phyloP scores from a whole-genome alignment of 1,140 invertebrate genomes.

The Hyposmocoma kahamanoa region DNA sequence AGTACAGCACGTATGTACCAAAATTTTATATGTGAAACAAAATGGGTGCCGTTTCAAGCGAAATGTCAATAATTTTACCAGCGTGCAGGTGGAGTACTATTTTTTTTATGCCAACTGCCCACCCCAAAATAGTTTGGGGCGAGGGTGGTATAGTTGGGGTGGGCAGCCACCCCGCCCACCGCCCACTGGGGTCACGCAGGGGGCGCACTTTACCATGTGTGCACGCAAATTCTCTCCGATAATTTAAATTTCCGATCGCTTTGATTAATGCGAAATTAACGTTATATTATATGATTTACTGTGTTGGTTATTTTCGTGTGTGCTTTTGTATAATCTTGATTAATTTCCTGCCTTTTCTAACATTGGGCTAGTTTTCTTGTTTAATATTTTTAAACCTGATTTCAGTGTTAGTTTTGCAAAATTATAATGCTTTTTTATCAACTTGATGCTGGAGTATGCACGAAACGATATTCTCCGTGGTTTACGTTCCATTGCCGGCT shows the following conservation, averaged over 20 bases:
- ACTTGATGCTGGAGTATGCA: too few species aligned
- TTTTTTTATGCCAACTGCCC: slow-evolving; percentile 55
- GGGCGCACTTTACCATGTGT: slow-evolving; percentile 46
- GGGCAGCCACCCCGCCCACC: slow-evolving; percentile 38
- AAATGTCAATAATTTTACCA: slow-evolving; percentile 55
- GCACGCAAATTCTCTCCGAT: slow-evolving; percentile 63
- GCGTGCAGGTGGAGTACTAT: slow-evolving; percentile 61
- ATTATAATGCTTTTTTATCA: too few species aligned
- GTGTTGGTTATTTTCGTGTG: slow-evolving; percentile 13
- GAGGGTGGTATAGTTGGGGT: slow-evolving; percentile 35
- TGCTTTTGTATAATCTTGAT: too few species aligned
- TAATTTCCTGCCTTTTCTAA: too few species aligned
- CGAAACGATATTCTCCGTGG: too few species aligned
- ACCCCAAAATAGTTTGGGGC: slow-evolving; percentile 52
- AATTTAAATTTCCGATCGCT: slow-evolving; percentile 67
- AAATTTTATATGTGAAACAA: slow-evolving; percentile 29
- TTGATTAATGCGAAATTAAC: slow-evolving; percentile 64
- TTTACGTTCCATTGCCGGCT: too few species aligned
- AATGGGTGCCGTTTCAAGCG: slow-evolving; percentile 55
- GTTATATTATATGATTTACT: slow-evolving; percentile 30
- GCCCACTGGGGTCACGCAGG: slow-evolving; percentile 26
- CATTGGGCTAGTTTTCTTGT: too few species aligned
- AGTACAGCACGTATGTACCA: too few species aligned
- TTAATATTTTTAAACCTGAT: too few species aligned
- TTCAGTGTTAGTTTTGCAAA: too few species aligned